A percentile compares a stretch with the other conserved stretches of the same genome.
These are phyloP conservation scores for Rhynchomys soricoides DNA, from an alignment of 2,113 vertebrate species.

Conservation along the genomic window DNA sequence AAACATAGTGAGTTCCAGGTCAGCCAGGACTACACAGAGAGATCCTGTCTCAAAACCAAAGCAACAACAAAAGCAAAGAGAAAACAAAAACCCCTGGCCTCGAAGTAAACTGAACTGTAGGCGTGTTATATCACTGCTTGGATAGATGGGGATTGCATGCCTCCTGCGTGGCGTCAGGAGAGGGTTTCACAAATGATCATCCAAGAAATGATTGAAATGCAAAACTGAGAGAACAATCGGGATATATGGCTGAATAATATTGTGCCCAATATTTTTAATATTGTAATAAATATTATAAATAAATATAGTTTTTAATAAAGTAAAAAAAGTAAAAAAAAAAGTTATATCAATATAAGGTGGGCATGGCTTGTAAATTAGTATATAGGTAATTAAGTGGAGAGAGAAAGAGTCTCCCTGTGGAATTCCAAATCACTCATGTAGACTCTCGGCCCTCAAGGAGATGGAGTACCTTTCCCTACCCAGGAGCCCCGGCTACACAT, in stretches of 20 bases:
- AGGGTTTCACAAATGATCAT: background rate
- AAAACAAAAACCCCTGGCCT: background rate
- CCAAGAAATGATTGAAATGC: background rate
- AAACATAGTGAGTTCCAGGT: background rate
- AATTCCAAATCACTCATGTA: background rate
- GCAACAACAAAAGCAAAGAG: background rate
- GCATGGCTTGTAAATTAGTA: background rate
- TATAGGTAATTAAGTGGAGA: background rate
- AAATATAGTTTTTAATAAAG: background rate
- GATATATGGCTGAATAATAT: background rate
- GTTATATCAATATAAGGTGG: background rate
- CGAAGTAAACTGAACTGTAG: background rate
- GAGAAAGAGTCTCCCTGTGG: background rate
- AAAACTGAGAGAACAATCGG: background rate
- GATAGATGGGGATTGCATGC: background rate
- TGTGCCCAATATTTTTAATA: background rate
- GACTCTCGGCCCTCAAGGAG: background rate
- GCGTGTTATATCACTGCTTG: background rate
- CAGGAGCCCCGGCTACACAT: fast-evolving
- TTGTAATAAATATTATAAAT: no score
- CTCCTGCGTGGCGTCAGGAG: background rate
- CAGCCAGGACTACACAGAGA: background rate
- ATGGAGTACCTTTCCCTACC: background rate
- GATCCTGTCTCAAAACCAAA: background rate
- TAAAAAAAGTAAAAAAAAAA: background rate